Percentiles rank a stretch among this genome's conserved stretches.
Conservation (phyloP, 1,140 invertebrate genomes). For the Ceratina japonica region DNA sequence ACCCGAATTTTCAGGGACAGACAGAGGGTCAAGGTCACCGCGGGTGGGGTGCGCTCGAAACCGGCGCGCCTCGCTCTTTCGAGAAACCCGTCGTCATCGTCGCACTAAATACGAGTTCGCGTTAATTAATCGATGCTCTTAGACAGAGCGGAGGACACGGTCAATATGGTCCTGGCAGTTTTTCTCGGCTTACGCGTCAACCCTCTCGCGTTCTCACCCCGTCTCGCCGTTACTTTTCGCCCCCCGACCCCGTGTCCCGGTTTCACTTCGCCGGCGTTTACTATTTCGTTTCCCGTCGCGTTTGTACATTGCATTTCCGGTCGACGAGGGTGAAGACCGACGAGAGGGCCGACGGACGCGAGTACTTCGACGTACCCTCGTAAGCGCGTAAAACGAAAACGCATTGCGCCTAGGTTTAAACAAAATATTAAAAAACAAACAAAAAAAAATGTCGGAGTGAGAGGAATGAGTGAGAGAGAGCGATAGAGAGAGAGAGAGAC, state of each 20-base stretch:
- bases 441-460: not conserved
- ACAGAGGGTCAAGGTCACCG: conserved; percentile 46
- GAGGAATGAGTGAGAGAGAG: not conserved
- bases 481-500: not conserved
- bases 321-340: not conserved
- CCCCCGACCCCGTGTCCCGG: not conserved
- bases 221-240: not conserved
- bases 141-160: conserved; percentile 60
- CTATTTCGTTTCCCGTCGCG: too few species aligned
- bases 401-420: conserved; percentile 55
- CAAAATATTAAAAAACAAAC: conserved; percentile 6
- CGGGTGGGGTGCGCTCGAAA: not conserved
- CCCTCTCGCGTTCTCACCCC: conserved; percentile 15
- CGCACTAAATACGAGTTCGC: conserved; percentile 53
- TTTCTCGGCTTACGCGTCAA: conserved; percentile 50
- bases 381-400: conserved; percentile 51
- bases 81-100: conserved; percentile 44
- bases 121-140: conserved; percentile 62
- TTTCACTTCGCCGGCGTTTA: not conserved
- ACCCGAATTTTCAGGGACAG: conserved; percentile 46
- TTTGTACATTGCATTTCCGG: not conserved
- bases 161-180: conserved; percentile 64
- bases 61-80: not conserved
- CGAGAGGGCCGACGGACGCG: conserved; percentile 16
- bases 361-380: conserved; percentile 9